A percentile compares a stretch with the other conserved stretches of the same genome.
Conservation (phyloP, 2,888 invertebrate species). For the Gandaritis pyraliata region DNA sequence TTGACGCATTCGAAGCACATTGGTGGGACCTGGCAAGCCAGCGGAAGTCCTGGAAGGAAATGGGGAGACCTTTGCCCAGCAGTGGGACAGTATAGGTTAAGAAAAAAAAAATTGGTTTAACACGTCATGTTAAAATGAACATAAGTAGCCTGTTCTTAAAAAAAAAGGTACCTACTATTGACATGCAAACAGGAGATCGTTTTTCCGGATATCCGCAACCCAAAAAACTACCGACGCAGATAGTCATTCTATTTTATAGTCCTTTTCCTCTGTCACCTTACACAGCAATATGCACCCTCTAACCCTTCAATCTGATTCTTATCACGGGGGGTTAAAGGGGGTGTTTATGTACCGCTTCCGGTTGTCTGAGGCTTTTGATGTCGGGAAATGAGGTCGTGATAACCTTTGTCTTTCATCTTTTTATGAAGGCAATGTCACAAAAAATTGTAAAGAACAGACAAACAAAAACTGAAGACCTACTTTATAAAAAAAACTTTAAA, state of each 20-base stretch:
- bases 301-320: slow-evolving; percentile 33
- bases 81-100: no score
- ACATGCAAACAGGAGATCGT: background rate
- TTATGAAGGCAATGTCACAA: slow-evolving; percentile 12
- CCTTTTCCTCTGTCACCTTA: slow-evolving; percentile 19
- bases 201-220: background rate
- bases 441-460: background rate
- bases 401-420: slow-evolving; percentile 27
- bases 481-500: background rate
- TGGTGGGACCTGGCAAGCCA: no score
- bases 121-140: no score
- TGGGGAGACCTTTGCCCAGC: no score
- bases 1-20: no score
- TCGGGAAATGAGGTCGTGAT: slow-evolving; percentile 22
- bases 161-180: background rate
- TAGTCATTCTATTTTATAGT: slow-evolving; percentile 14
- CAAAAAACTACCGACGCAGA: slow-evolving; percentile 13
- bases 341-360: slow-evolving; percentile 40
- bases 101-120: no score
- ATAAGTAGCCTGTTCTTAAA: background rate
- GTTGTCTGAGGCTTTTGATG: slow-evolving; percentile 31
- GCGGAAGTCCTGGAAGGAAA: no score
- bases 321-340: slow-evolving; percentile 36
- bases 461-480: background rate
- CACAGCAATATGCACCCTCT: slow-evolving; percentile 32